Conservation (phyloP, 2,797 vertebrate species). For the Sylvilagus floridanus region DNA sequence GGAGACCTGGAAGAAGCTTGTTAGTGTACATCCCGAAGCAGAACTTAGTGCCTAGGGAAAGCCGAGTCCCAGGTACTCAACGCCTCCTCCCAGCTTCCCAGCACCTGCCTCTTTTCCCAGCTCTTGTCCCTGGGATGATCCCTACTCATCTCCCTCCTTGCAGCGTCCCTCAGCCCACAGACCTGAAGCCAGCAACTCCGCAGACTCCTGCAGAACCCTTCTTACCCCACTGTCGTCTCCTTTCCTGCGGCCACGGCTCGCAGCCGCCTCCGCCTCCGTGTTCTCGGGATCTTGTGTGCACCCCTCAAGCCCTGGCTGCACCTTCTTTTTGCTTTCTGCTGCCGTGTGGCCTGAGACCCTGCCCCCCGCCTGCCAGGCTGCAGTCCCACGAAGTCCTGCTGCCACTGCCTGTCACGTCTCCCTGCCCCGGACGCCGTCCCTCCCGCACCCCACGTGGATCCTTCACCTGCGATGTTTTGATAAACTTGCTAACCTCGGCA, state of each 20-base stretch:
- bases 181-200: neutral
- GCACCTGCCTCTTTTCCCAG: rapidly evolving
- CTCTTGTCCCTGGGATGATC: rapidly evolving
- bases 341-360: no score
- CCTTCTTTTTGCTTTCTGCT: neutral
- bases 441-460: no score
- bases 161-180: rapidly evolving
- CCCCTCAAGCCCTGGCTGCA: neutral
- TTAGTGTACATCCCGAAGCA: neutral
- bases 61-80: no score
- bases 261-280: no score
- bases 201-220: neutral
- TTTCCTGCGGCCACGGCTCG: rapidly evolving
- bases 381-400: rapidly evolving
- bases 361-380: neutral
- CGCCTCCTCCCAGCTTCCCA: neutral
- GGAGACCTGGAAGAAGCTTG: no score
- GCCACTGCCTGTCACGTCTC: neutral
- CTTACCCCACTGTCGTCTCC: rapidly evolving
- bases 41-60: neutral
- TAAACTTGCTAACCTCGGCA: neutral
- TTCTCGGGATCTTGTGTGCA: neutral
- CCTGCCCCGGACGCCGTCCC: no score
- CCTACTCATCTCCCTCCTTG: neutral
- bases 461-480: rapidly evolving